Evolutionary conservation across 23 tunicate genomes (phyloP).

Genomic region (Styela clava): DNA sequence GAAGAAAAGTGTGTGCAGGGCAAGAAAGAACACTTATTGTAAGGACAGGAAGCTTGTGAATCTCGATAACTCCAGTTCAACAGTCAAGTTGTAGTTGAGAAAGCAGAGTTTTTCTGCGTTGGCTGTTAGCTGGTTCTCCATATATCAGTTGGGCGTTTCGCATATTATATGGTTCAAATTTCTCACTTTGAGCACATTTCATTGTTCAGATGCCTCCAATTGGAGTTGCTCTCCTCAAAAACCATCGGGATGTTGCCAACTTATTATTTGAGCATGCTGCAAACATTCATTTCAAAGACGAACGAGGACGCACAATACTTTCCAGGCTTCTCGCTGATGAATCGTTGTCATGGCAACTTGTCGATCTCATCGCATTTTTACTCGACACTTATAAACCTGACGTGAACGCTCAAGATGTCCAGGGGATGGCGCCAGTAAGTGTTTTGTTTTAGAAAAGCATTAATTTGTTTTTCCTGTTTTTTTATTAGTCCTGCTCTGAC

Average conservation of each 20-base stretch:
- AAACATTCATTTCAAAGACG: conserved; percentile 82
- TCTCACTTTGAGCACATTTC: no score
- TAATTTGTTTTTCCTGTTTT: no score
- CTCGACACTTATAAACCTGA: conserved; percentile 66
- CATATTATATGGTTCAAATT: no score
- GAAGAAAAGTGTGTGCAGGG: no score
- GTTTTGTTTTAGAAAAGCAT: background rate
- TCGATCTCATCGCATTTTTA: conserved; percentile 61
- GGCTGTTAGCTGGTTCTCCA: no score
- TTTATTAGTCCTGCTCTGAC: no score
- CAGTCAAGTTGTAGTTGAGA: no score
- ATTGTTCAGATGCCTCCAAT: conserved; percentile 96
- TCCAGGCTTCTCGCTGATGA: conserved; percentile 83
- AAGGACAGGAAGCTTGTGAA: no score
- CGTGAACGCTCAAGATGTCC: conserved; percentile 84
- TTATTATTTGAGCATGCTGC: conserved; percentile 74
- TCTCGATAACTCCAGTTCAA: no score
- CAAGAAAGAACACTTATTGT: no score
- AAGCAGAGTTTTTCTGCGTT: no score
- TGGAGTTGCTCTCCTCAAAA: conserved; percentile 91
- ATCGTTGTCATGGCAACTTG: conserved; percentile 70
- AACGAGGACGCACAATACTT: conserved; percentile 93
- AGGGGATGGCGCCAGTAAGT: conserved; percentile 85
- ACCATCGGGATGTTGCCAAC: conserved; percentile 86
- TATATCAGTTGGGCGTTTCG: no score